phyloP scores from a whole-genome alignment of 2,113 vertebrate genomes.

The Xenotilapia flavipinnis region DNA sequence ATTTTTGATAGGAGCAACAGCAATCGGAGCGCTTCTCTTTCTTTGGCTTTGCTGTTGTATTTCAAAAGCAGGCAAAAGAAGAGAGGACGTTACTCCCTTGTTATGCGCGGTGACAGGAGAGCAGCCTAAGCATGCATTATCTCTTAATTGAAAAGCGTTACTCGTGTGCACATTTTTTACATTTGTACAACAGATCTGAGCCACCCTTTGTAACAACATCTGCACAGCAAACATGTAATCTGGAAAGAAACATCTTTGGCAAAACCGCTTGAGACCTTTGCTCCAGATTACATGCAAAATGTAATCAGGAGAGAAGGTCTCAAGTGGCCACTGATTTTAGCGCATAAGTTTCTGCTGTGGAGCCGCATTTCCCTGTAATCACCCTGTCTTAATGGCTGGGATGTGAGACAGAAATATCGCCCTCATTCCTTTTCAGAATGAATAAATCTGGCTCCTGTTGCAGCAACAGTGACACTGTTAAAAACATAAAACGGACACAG shows the following conservation, averaged over 20 bases:
- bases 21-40: slow-evolving; percentile 3
- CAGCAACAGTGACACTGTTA: background rate
- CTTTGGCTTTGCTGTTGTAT: background rate
- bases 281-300: background rate
- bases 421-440: background rate
- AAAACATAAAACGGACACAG: background rate
- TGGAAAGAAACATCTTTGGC: background rate
- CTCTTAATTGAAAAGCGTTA: background rate
- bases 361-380: background rate
- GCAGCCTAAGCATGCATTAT: background rate
- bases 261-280: background rate
- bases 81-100: background rate
- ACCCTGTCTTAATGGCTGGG: background rate
- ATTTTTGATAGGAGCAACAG: slow-evolving; percentile 39
- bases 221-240: slow-evolving; percentile 10
- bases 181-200: background rate
- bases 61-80: background rate
- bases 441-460: background rate
- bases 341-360: background rate
- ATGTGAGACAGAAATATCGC: background rate
- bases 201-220: background rate
- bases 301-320: background rate
- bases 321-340: background rate
- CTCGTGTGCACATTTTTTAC: background rate
- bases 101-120: background rate